These are phyloP conservation scores for Synergus japonicus DNA, from an alignment of 2,888 invertebrate species.

Conservation along the genomic window DNA sequence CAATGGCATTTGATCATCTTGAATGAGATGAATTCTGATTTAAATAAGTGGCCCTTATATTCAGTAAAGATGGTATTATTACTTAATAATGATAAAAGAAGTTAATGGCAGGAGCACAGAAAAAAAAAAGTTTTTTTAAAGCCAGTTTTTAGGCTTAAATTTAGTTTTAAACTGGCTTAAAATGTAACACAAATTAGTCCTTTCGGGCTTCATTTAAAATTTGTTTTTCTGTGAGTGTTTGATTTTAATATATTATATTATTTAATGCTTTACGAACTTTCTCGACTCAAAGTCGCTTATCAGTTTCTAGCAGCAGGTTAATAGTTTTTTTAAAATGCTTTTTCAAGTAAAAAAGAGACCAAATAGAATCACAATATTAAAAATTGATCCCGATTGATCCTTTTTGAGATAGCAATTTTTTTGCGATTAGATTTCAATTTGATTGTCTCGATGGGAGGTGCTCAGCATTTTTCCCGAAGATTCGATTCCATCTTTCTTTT, in stretches of 20 bases:
- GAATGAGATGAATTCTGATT: too few species aligned
- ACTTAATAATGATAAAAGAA: not conserved
- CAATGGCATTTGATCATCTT: too few species aligned
- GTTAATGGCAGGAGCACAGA: not conserved
- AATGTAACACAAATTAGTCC: too few species aligned
- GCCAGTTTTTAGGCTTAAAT: too few species aligned
- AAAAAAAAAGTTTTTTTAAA: too few species aligned
- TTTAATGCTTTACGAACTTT: conserved; percentile 11
- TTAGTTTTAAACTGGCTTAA: too few species aligned
- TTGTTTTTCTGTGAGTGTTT: too few species aligned
- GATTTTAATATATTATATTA: not conserved
- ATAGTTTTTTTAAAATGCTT: not conserved
- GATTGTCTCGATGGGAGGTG: conserved; percentile 5
- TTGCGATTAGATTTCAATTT: conserved; percentile 14
- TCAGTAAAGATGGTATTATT: too few species aligned
- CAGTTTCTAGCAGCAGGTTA: conserved; percentile 9
- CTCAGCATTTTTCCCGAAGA: not conserved
- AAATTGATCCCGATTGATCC: not conserved
- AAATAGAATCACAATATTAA: too few species aligned
- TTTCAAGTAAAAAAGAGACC: too few species aligned
- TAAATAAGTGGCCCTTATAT: too few species aligned
- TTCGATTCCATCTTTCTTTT: conserved; percentile 6
- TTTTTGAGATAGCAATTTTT: conserved; percentile 7
- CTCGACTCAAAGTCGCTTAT: conserved; percentile 24
- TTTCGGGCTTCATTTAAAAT: too few species aligned